phyloP scores from a whole-genome alignment of 2,888 invertebrate genomes.

The Macaria notata region DNA sequence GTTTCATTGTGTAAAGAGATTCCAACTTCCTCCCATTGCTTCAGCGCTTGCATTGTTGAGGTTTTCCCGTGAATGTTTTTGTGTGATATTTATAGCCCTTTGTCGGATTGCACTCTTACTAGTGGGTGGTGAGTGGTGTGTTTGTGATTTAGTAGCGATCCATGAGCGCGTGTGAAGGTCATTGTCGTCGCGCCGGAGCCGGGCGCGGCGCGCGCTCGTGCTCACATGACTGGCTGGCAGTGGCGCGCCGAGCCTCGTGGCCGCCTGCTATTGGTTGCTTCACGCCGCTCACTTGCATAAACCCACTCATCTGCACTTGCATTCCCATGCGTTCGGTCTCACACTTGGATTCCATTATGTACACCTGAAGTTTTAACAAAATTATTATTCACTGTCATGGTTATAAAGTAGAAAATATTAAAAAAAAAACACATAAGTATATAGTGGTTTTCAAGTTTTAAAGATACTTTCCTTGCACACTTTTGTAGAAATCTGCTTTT shows the following conservation, averaged over 20 bases:
- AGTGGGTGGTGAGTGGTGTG: constrained; percentile 44
- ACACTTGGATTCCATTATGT: neutral
- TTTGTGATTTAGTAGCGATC: constrained; percentile 43
- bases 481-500: no score
- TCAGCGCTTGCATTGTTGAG: constrained; percentile 33
- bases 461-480: no score
- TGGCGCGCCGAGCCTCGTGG: constrained; percentile 47
- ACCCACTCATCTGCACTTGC: constrained; percentile 32
- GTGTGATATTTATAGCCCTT: constrained; percentile 43
- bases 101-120: constrained; percentile 36
- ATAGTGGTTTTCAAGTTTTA: no score
- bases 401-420: neutral
- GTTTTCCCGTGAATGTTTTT: constrained; percentile 32
- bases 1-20: constrained; percentile 36
- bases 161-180: constrained; percentile 65
- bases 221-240: constrained; percentile 62
- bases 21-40: constrained; percentile 44
- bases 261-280: constrained; percentile 58
- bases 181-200: constrained; percentile 47
- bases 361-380: neutral
- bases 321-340: neutral
- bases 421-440: neutral
- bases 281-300: constrained; percentile 44
- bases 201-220: constrained; percentile 41
- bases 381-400: neutral